These are phyloP conservation scores for Sciaenops ocellatus DNA, from an alignment of 2,797 vertebrate genomes.

Conservation along the genomic window DNA sequence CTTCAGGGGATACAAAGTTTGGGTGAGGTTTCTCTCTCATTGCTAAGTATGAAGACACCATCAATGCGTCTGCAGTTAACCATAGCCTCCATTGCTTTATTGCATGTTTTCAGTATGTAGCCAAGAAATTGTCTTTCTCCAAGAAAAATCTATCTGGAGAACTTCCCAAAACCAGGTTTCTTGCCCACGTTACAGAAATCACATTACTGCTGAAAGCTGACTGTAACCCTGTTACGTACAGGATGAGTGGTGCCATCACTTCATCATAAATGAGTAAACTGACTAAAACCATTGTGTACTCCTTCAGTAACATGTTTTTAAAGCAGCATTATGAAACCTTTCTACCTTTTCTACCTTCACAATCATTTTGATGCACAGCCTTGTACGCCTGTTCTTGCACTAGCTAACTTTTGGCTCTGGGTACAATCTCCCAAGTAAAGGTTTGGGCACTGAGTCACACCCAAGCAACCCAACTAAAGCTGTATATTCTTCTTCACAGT, in stretches of 20 bases:
- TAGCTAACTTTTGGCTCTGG: no score
- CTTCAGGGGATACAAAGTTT: conserved; percentile 26
- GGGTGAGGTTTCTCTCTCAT: not conserved
- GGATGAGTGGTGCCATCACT: not conserved
- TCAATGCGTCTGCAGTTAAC: not conserved
- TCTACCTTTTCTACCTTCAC: no score
- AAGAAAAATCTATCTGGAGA: not conserved
- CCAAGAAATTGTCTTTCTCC: not conserved
- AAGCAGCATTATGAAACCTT: no score
- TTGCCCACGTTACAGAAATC: not conserved
- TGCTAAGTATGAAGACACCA: not conserved
- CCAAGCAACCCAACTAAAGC: no score
- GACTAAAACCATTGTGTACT: not conserved
- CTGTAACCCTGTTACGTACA: not conserved
- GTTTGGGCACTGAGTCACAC: no score
- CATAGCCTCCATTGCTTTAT: not conserved
- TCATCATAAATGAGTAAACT: not conserved
- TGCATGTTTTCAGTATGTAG: not conserved
- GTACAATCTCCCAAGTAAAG: no score
- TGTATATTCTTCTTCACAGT: no score
- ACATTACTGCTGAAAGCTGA: not conserved
- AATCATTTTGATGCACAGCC: no score
- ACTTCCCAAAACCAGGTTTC: not conserved
- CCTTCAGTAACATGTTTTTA: not conserved
- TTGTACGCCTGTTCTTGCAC: no score